phyloP scores from a whole-genome alignment of 2,113 vertebrate genomes.

The Psittacula cyanocephala region DNA sequence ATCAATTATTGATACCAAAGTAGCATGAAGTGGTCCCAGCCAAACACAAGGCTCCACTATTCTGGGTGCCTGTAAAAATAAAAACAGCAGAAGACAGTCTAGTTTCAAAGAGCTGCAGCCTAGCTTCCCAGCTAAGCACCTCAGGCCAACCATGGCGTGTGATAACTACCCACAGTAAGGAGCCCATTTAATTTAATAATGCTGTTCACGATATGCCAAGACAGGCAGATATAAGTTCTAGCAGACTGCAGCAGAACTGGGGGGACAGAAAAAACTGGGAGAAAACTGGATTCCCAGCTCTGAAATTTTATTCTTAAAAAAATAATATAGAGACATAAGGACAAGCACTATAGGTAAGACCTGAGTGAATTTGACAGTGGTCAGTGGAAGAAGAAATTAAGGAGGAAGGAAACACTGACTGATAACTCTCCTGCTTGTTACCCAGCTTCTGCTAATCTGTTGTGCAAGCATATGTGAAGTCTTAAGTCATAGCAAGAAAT shows the following conservation, averaged over 20 bases:
- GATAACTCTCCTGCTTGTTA: not conserved
- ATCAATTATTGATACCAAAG: slow-evolving; percentile 39
- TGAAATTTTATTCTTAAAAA: not conserved
- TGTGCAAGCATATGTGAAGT: not conserved
- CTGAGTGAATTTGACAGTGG: not conserved
- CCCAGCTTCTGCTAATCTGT: not conserved
- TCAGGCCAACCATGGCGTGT: not conserved
- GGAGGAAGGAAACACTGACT: not conserved
- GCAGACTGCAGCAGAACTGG: not conserved
- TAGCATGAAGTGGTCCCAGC: not conserved
- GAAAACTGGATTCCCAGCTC: not conserved
- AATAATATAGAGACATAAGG: not conserved
- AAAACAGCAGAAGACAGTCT: not conserved
- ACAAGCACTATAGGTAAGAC: not conserved
- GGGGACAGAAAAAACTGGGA: not conserved
- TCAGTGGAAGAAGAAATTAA: not conserved
- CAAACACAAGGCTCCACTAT: not conserved
- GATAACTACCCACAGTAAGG: not conserved
- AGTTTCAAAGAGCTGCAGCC: not conserved
- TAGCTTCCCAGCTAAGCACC: not conserved
- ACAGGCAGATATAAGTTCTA: not conserved
- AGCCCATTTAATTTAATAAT: not conserved
- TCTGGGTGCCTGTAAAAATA: not conserved
- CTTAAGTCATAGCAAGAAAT: not conserved
- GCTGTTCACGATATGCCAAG: not conserved